phyloP scores from a whole-genome alignment of 2,113 vertebrate genomes.

The Neogale vison region DNA sequence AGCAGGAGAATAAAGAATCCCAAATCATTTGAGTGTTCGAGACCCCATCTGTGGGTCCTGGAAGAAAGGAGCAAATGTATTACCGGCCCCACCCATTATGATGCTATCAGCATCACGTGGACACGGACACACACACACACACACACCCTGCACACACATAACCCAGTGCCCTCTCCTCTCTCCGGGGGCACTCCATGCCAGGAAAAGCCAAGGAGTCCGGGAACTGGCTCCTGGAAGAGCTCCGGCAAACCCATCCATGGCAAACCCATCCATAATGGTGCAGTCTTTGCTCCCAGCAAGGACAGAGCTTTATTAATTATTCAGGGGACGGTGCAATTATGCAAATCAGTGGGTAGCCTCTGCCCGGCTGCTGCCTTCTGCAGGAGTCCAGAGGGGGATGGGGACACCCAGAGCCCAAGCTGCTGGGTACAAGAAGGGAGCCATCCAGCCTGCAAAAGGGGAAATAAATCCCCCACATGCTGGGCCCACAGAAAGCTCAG shows the following conservation, averaged over 20 bases:
- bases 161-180: not conserved
- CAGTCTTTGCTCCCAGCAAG: conserved; percentile 79
- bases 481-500: not conserved
- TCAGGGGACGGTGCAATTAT: conserved; percentile 76
- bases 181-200: not conserved
- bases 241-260: conserved; percentile 59
- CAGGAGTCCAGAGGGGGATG: conserved; percentile 27
- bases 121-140: no score
- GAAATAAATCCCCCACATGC: not conserved
- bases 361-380: conserved; percentile 40
- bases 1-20: not conserved
- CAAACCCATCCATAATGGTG: conserved; percentile 68
- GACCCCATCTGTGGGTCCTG: not conserved
- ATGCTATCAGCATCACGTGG: accelerated
- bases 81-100: accelerated
- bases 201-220: not conserved
- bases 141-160: not conserved
- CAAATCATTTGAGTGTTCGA: not conserved
- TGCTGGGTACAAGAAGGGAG: not conserved
- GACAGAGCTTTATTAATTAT: conserved; percentile 84
- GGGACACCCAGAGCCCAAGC: not conserved
- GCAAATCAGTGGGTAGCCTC: conserved; percentile 77
- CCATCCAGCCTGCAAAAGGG: not conserved
- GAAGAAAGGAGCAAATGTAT: not conserved
- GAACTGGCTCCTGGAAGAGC: conserved; percentile 37